Evolutionary conservation across 2,888 invertebrate species (phyloP).

Genomic region (Glyphotaelius pellucidus): DNA sequence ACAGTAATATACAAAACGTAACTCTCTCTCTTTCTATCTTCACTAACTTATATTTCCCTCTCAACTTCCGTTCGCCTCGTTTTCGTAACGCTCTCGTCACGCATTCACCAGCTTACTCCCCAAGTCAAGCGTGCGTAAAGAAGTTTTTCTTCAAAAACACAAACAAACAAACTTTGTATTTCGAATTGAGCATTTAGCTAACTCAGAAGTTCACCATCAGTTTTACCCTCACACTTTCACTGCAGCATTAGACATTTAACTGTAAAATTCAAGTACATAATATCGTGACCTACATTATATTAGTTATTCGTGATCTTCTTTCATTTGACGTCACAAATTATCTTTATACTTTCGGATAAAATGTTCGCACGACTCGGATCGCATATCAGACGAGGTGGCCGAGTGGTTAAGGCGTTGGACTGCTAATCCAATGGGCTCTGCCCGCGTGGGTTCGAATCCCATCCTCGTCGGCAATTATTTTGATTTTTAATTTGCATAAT

Average conservation of each 20-base stretch:
- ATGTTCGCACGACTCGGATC: background rate
- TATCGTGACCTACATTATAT: background rate
- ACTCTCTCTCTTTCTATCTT: no score
- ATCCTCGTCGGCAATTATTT: constrained; percentile 80
- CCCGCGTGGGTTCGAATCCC: constrained; percentile 91
- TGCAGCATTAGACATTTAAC: background rate
- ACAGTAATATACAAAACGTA: no score
- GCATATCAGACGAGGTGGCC: constrained; percentile 83
- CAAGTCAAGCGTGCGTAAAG: no score
- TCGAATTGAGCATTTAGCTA: no score
- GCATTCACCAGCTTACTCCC: no score
- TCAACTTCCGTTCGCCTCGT: no score
- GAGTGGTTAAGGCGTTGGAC: constrained; percentile 92
- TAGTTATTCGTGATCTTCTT: background rate
- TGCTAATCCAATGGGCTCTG: constrained; percentile 92
- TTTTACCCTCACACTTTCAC: background rate
- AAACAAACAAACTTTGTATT: no score
- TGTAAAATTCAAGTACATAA: background rate
- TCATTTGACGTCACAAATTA: background rate
- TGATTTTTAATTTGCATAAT: constrained; percentile 26
- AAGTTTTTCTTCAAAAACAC: no score
- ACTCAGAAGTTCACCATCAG: background rate
- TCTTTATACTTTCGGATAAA: constrained; percentile 8
- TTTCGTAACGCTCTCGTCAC: no score
- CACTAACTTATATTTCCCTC: no score